Conservation (phyloP, 2,888 invertebrate species). For the Lissonota sp. region DNA sequence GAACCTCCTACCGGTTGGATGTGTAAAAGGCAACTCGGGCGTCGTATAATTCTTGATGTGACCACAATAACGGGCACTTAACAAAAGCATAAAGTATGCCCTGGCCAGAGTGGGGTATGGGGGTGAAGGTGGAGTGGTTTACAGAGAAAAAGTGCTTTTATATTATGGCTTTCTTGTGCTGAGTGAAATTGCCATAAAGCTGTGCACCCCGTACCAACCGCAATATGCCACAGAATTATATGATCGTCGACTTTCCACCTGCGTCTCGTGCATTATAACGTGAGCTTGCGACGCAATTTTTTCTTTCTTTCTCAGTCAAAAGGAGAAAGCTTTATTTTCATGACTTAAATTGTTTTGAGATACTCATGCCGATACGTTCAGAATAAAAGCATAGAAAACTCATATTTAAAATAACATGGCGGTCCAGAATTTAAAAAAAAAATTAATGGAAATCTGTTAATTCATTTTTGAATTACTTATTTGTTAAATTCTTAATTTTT, state of each 20-base stretch:
- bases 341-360: too few species aligned
- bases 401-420: too few species aligned
- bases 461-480: too few species aligned
- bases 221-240: conserved; percentile 31
- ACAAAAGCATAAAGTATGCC: conserved; percentile 55
- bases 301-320: background rate
- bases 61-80: conserved; percentile 57
- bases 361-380: too few species aligned
- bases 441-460: too few species aligned
- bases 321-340: too few species aligned
- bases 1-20: background rate
- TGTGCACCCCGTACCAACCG: conserved; percentile 13
- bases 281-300: conserved; percentile 30
- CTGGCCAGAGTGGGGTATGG: background rate
- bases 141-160: conserved; percentile 45
- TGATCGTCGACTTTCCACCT: conserved; percentile 24
- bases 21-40: conserved; percentile 15
- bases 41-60: conserved; percentile 53
- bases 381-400: too few species aligned
- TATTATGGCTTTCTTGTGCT: conserved; percentile 47
- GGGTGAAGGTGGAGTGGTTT: background rate
- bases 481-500: too few species aligned
- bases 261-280: conserved; percentile 10
- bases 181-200: conserved; percentile 58
- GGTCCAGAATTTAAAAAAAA: too few species aligned